These are phyloP conservation scores for Cheirogaleus major DNA, from an alignment of 2,797 vertebrate species.

Conservation along the genomic window DNA sequence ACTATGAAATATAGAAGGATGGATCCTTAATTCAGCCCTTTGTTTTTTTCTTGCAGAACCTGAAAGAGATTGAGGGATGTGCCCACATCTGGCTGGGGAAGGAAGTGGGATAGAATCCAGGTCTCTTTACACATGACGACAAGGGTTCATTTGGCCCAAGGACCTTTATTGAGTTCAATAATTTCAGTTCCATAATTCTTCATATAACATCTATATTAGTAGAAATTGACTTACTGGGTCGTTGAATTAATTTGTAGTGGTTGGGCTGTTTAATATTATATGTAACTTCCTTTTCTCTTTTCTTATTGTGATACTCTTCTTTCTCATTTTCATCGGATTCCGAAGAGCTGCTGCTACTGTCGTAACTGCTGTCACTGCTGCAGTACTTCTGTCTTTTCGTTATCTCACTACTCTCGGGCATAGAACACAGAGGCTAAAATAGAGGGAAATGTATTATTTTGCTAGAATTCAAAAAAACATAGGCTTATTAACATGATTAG, in stretches of 20 bases:
- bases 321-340: conserved; percentile 88
- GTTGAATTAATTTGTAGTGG: conserved; percentile 89
- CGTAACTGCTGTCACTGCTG: conserved; percentile 90
- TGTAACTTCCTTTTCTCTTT: conserved; percentile 92
- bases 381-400: conserved; percentile 88
- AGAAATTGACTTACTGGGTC: conserved; percentile 90
- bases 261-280: conserved; percentile 90
- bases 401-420: conserved; percentile 94
- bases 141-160: conserved; percentile 15
- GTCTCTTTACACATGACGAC: background rate
- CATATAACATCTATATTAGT: background rate
- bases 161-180: conserved; percentile 51
- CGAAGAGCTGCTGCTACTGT: conserved; percentile 89
- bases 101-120: background rate
- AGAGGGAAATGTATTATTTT: background rate
- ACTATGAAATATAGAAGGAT: background rate
- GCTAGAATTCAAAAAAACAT: background rate
- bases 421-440: conserved; percentile 91
- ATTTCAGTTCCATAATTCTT: conserved; percentile 33
- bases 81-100: background rate
- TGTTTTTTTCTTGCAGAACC: background rate
- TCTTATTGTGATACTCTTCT: conserved; percentile 86
- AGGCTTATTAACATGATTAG: background rate
- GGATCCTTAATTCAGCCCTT: background rate
- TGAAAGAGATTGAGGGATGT: background rate